These are phyloP conservation scores for Rostratula benghalensis DNA, from an alignment of 2,113 vertebrate genomes.

Conservation along the genomic window DNA sequence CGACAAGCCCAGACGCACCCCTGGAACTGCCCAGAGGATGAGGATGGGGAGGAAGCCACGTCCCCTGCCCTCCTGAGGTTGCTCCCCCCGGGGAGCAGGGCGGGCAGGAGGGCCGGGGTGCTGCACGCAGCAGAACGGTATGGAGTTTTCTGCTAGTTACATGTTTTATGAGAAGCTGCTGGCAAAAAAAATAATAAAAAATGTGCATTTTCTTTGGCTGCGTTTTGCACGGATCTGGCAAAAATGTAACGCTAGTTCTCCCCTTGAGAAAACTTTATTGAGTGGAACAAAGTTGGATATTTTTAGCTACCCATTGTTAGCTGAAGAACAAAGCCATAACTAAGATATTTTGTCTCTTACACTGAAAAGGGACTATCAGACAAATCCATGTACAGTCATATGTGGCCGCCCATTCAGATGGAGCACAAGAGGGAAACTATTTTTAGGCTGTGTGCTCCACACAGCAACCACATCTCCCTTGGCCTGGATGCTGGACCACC, in stretches of 20 bases:
- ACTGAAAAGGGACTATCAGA: conserved; percentile 50
- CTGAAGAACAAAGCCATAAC: conserved; percentile 73
- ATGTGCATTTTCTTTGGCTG: conserved; percentile 64
- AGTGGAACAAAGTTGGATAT: conserved; percentile 72
- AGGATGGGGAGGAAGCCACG: not conserved
- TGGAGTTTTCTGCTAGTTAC: conserved; percentile 34
- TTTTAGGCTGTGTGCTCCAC: conserved; percentile 29
- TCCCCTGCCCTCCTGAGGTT: not conserved
- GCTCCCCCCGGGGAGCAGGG: not conserved
- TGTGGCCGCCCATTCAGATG: conserved; percentile 53
- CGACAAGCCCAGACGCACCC: fast-evolving
- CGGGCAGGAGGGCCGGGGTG: not conserved
- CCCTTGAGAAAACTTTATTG: conserved; percentile 65
- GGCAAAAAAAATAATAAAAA: too few relatives aligned
- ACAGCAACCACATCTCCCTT: not conserved
- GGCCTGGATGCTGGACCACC: not conserved
- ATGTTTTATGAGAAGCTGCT: conserved; percentile 54
- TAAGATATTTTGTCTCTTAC: conserved; percentile 72
- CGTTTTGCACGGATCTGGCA: conserved; percentile 44
- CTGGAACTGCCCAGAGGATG: not conserved
- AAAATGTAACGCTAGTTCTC: conserved; percentile 56
- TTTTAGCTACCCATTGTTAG: conserved; percentile 77
- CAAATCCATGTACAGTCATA: conserved; percentile 65
- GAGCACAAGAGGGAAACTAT: conserved; percentile 33
- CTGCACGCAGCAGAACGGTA: not conserved